Percentiles rank a stretch among this genome's conserved stretches.
These are phyloP conservation scores for Temnothorax curvispinosus DNA, from an alignment of 1,140 invertebrate species.

Conservation along the genomic window DNA sequence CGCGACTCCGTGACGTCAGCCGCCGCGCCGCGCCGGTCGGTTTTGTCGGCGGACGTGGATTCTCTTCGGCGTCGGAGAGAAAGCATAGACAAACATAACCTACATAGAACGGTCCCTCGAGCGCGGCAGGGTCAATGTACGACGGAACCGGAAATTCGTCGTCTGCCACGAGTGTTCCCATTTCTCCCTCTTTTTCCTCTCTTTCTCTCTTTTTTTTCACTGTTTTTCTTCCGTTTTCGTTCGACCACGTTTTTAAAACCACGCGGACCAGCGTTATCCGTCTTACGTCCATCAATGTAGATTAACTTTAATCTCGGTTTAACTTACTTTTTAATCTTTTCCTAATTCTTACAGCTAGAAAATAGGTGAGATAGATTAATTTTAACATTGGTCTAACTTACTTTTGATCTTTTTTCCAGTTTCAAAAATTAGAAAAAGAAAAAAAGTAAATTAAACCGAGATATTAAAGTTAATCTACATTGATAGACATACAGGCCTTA, in stretches of 20 bases:
- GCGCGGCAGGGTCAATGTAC: constrained; percentile 44
- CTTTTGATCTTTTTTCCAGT: too few species aligned
- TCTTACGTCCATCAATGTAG: neutral
- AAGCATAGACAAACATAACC: constrained; percentile 62
- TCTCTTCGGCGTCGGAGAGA: constrained; percentile 26
- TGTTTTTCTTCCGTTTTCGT: neutral
- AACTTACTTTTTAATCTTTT: too few species aligned
- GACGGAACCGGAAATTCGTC: constrained; percentile 60
- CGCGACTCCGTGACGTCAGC: constrained; percentile 43
- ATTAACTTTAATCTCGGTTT: too few species aligned
- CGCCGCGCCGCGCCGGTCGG: neutral
- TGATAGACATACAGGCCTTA: neutral
- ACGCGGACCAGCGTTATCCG: neutral
- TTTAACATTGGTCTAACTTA: too few species aligned
- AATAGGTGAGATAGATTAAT: too few species aligned
- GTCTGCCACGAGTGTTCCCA: constrained; percentile 22
- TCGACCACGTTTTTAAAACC: neutral
- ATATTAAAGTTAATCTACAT: too few species aligned
- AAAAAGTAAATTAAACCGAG: too few species aligned
- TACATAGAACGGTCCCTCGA: constrained; percentile 56
- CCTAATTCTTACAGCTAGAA: too few species aligned
- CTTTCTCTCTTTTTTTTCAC: neutral
- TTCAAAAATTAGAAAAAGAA: too few species aligned
- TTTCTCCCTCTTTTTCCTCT: neutral
- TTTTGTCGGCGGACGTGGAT: constrained; percentile 13